Percentiles rank a stretch among this genome's conserved stretches.
These are phyloP conservation scores for Phalera bucephala DNA, from an alignment of 2,888 invertebrate genomes.

Conservation along the genomic window DNA sequence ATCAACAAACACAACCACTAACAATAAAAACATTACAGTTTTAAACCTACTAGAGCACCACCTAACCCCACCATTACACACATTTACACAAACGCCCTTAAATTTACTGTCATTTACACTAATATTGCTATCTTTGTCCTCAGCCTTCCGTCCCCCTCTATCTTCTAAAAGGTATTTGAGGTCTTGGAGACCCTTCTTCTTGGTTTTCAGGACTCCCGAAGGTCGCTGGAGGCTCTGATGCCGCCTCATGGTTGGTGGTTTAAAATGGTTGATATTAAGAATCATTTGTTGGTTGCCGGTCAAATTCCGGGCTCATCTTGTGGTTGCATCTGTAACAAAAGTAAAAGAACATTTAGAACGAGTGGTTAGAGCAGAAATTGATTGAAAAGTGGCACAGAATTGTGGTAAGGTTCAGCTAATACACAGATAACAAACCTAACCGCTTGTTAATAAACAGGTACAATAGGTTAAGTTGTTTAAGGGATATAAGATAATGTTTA, in stretches of 20 bases:
- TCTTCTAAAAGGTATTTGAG: slow-evolving; percentile 74
- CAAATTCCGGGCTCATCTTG: slow-evolving; percentile 68
- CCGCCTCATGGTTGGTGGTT: slow-evolving; percentile 47
- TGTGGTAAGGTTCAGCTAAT: too few species aligned
- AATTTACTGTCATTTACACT: slow-evolving; percentile 55
- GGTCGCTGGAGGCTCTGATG: slow-evolving; percentile 37
- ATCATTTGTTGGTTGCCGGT: slow-evolving; percentile 43
- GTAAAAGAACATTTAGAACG: slow-evolving; percentile 10
- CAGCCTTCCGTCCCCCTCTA: slow-evolving; percentile 61
- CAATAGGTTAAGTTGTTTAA: too few species aligned
- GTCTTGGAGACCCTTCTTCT: slow-evolving; percentile 63
- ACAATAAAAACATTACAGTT: slow-evolving; percentile 65
- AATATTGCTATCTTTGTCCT: slow-evolving; percentile 55
- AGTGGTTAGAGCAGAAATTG: slow-evolving; percentile 24
- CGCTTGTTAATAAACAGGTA: too few species aligned
- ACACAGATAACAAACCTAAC: too few species aligned
- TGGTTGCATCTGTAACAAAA: slow-evolving; percentile 68
- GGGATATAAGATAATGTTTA: too few species aligned
- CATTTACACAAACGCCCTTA: slow-evolving; percentile 43
- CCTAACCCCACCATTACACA: slow-evolving; percentile 54
- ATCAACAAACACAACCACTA: slow-evolving; percentile 60
- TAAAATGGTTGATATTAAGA: slow-evolving; percentile 25
- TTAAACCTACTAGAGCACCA: slow-evolving; percentile 71
- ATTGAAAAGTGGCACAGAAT: too few species aligned
- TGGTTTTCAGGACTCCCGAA: slow-evolving; percentile 52